Base-by-base conservation (phyloP, 1,140 invertebrate genomes). In the Sarcophaga peregrina region DNA sequence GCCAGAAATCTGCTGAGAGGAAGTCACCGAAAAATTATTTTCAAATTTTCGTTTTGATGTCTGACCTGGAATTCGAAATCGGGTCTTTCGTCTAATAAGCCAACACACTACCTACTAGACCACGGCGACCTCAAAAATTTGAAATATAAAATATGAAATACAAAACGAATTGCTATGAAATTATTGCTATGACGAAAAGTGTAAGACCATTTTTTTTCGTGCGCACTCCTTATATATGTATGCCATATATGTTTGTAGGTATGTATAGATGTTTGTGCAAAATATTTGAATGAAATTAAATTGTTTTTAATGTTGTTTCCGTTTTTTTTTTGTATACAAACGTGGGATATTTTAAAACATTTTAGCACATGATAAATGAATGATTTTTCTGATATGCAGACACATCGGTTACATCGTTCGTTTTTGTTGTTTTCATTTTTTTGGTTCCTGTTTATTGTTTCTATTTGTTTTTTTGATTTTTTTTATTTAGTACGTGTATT, bases 321-420 rank as follows among this genome's bases (percentile, higher is more conserved):
- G 4, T 37, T 37, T 37, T 37, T 20, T 68, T 9, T 68, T 68
- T 20, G 5, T 25, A 25, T 17, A 17, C 3, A 4, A 17, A 58
- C n/a, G n/a, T 37, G 54, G n/a, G n/a, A 68, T 5, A 68, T 68
- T 68, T 20, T 68, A 68, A 68, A 68, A 68, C 62, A 68, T 68
- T 25, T 68, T 68, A 52, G 75, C 75, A 78, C 75, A 78, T 78
- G 75, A 78, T 78, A 78, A 78, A 78, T 52, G 75, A 78, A 25
- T 78, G 75, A 78, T 78, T 50, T 78, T 48, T 25, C 47, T 50
- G 75, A 78, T 78, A 78, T 78, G 75, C 75, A 78, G 48, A 52
- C 62, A 52, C 62, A 25, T 37, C 25, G 17, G 17, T 78, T 48
- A 78, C 75, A 50, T 46, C 50, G n/a, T 68, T 68, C 58, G 8